A percentile compares a stretch with the other conserved stretches of the same genome.
Conservation (phyloP, 2,888 invertebrate species). For the Schizaphis graminum region DNA sequence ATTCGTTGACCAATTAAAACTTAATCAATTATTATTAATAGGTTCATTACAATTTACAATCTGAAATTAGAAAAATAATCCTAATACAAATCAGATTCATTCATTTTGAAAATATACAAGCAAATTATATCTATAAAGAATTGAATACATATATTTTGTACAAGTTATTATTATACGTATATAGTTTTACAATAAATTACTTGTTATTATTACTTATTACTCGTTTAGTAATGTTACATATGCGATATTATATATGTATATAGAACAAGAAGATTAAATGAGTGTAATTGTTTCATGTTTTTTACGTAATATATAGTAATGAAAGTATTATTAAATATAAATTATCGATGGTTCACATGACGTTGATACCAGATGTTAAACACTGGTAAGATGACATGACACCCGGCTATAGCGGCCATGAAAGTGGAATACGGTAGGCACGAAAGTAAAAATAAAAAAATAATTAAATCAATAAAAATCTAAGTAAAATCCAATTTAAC, state of each 20-base stretch:
- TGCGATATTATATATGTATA: neutral
- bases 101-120: neutral
- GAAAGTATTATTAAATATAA: neutral
- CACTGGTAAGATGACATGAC: constrained; percentile 12
- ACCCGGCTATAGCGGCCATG: neutral
- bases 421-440: neutral
- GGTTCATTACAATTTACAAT: too few relatives aligned
- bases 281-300: neutral
- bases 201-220: neutral
- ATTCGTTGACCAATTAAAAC: neutral
- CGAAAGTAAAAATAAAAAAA: too few relatives aligned
- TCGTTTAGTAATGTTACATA: neutral
- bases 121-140: neutral
- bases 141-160: neutral
- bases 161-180: neutral
- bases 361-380: neutral
- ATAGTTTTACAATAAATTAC: neutral
- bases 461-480: neutral
- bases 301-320: neutral
- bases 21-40: neutral
- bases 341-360: neutral
- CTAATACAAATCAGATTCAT: neutral
- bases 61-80: neutral
- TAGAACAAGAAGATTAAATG: neutral
- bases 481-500: neutral